Evolutionary conservation across 2,113 vertebrate species (phyloP).

Genomic region (Neofelis nebulosa): DNA sequence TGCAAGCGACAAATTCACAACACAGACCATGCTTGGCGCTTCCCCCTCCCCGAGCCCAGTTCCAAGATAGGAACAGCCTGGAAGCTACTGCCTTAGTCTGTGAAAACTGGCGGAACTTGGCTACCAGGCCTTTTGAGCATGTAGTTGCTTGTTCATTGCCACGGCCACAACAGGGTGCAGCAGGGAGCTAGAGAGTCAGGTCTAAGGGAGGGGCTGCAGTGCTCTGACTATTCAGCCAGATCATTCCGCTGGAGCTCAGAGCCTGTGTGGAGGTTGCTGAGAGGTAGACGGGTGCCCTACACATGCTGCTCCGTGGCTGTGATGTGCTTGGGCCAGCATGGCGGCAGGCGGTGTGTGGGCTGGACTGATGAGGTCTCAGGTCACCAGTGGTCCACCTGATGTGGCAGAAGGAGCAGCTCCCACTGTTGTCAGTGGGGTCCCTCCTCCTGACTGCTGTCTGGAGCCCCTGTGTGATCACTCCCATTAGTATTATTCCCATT

Average conservation of each 20-base stretch:
- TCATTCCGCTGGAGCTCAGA: constrained; percentile 85
- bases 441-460: constrained; percentile 92
- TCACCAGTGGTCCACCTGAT: constrained; percentile 96
- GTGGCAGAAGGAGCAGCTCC: constrained; percentile 93
- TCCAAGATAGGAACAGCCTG: constrained; percentile 67
- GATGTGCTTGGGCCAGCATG: constrained; percentile 96
- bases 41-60: constrained; percentile 72
- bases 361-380: constrained; percentile 94
- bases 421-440: constrained; percentile 89
- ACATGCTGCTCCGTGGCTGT: constrained; percentile 93
- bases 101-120: constrained; percentile 78
- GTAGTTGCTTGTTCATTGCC: constrained; percentile 82
- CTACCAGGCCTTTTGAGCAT: constrained; percentile 75
- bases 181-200: constrained; percentile 74
- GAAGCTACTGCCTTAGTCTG: constrained; percentile 72
- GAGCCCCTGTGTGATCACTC: constrained; percentile 93
- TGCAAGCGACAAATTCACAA: constrained; percentile 84
- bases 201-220: constrained; percentile 76
- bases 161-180: constrained; percentile 74
- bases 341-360: constrained; percentile 95
- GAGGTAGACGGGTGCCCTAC: constrained; percentile 93
- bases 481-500: constrained; percentile 96
- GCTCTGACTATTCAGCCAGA: constrained; percentile 48
- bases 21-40: constrained; percentile 83
- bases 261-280: constrained; percentile 93